Evolutionary conservation across 2,797 vertebrate species (phyloP).

Genomic region (Leuciscus waleckii): DNA sequence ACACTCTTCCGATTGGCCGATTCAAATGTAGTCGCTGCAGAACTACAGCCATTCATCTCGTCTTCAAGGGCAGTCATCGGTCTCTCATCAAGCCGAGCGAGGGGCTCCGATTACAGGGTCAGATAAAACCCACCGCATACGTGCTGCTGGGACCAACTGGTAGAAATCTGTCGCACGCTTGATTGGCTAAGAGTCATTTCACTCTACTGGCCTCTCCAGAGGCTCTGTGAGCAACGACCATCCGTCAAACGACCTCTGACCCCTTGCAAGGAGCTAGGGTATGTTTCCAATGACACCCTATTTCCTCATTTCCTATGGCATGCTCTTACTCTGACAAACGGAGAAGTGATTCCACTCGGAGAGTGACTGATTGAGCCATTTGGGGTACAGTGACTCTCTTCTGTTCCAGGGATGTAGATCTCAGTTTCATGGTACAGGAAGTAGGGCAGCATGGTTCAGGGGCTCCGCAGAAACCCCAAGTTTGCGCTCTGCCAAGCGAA

Average conservation of each 20-base stretch:
- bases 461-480: constrained; percentile 36
- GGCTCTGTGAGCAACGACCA: constrained; percentile 2
- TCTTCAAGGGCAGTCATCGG: constrained; percentile 44
- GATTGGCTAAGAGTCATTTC: constrained; percentile 43
- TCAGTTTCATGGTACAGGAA: constrained; percentile 25
- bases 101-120: constrained; percentile 50
- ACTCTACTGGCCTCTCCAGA: constrained; percentile 6
- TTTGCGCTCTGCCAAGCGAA: constrained; percentile 20
- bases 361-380: constrained; percentile 41
- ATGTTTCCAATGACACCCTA: constrained; percentile 53
- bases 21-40: neutral
- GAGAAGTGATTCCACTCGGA: constrained; percentile 15
- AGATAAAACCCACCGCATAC: constrained; percentile 43
- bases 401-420: constrained; percentile 40
- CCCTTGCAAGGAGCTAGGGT: constrained; percentile 40
- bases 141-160: constrained; percentile 27
- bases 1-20: constrained; percentile 25
- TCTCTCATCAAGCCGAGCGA: constrained; percentile 38
- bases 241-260: constrained; percentile 39
- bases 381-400: constrained; percentile 29
- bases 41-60: constrained; percentile 32
- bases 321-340: constrained; percentile 38
- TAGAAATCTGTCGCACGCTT: constrained; percentile 47
- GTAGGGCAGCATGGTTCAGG: constrained; percentile 38
- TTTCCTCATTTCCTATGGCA: constrained; percentile 45